These are phyloP conservation scores for Tipula lateralis DNA, from an alignment of 2,888 invertebrate species.

Conservation along the genomic window DNA sequence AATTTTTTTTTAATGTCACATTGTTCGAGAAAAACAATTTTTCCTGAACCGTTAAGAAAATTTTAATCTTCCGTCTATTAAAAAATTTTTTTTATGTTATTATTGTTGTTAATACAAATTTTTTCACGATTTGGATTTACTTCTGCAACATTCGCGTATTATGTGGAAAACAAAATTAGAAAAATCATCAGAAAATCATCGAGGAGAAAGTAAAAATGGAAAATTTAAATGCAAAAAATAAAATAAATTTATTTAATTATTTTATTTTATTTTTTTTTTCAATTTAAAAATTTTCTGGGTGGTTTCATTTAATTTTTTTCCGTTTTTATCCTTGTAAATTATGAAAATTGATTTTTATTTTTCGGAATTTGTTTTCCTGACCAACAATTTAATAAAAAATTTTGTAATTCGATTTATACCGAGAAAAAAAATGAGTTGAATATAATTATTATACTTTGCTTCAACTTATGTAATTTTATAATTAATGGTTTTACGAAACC, in stretches of 20 bases:
- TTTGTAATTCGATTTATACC: not conserved
- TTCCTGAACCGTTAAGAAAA: not conserved
- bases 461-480: not conserved
- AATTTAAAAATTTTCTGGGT: slow-evolving; percentile 24
- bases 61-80: not conserved
- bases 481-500: not conserved
- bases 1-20: not conserved
- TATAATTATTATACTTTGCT: not conserved
- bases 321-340: not conserved
- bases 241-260: not conserved
- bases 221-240: not conserved
- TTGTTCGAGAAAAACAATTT: not conserved
- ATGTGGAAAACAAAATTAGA: not conserved
- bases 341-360: slow-evolving; percentile 13
- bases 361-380: not conserved
- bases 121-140: not conserved
- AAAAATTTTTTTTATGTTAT: not conserved
- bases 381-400: not conserved
- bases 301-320: slow-evolving; percentile 20
- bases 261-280: slow-evolving; percentile 1
- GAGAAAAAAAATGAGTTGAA: not conserved
- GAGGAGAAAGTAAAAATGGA: not conserved
- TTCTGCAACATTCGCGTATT: not conserved
- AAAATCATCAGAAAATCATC: not conserved
- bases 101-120: not conserved